Conservation (phyloP, 2,888 invertebrate genomes). For the Hetaerina titia region DNA sequence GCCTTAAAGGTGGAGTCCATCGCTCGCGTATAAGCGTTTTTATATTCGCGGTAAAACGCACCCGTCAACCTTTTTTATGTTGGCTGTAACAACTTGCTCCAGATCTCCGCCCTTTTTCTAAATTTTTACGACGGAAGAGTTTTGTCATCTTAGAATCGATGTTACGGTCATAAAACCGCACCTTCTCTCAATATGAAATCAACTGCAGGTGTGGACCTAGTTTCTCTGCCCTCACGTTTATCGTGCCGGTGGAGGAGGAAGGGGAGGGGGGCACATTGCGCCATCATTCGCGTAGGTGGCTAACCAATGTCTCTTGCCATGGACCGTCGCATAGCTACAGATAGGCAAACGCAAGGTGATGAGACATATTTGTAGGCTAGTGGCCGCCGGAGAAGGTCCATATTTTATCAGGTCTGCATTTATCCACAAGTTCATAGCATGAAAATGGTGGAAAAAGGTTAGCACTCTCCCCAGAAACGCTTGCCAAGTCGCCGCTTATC, state of each 20-base stretch:
- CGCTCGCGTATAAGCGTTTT: neutral
- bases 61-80: neutral
- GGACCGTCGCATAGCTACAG: too few species aligned
- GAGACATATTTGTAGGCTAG: neutral
- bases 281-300: neutral
- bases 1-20: neutral
- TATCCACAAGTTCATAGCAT: neutral
- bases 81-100: neutral
- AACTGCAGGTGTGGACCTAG: neutral
- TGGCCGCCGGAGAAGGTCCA: neutral
- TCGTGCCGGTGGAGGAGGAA: neutral
- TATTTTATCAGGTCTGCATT: neutral
- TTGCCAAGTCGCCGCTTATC: neutral
- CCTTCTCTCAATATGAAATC: neutral
- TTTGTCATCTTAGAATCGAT: slow-evolving; percentile 17
- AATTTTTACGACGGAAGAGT: neutral
- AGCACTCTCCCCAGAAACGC: neutral
- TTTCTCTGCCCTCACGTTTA: neutral
- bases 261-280: neutral
- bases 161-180: slow-evolving; percentile 17
- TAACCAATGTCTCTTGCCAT: neutral
- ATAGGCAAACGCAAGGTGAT: too few species aligned
- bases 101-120: neutral
- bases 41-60: neutral
- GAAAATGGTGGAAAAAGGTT: neutral